phyloP scores from a whole-genome alignment of 1,140 invertebrate species.

The Aphelinus certus region DNA sequence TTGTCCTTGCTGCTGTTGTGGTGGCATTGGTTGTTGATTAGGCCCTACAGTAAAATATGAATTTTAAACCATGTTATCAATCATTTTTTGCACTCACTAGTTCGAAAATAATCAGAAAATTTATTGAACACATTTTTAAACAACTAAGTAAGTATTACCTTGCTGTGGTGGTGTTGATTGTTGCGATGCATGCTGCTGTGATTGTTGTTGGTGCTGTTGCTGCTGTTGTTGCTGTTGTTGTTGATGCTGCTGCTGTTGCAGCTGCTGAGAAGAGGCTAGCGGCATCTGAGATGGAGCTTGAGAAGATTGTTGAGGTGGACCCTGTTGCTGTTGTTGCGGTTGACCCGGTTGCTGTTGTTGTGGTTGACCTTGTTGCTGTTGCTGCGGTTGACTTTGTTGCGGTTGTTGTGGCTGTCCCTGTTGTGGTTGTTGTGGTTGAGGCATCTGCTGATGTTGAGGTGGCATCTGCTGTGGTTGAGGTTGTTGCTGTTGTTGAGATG shows the following conservation, averaged over 20 bases:
- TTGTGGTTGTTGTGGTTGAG: conserved; percentile 36
- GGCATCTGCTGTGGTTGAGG: conserved; percentile 40
- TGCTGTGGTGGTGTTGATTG: conserved; percentile 27
- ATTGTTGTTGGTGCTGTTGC: conserved; percentile 40
- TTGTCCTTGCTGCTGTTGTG: conserved; percentile 44
- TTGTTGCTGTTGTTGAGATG: conserved; percentile 37
- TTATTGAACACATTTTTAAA: not conserved
- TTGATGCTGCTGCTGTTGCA: no score
- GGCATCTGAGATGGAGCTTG: conserved; percentile 9
- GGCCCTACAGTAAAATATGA: conserved; percentile 24
- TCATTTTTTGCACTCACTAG: no score
- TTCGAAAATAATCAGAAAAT: no score
- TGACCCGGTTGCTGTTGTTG: conserved; percentile 46
- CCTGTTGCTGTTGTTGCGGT: conserved; percentile 44
- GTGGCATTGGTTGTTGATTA: conserved; percentile 32
- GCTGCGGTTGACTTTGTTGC: conserved; percentile 41
- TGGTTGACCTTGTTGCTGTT: conserved; percentile 40
- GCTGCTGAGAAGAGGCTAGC: conserved; percentile 24
- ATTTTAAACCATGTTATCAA: not conserved
- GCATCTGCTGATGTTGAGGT: conserved; percentile 23
- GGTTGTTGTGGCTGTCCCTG: conserved; percentile 43
- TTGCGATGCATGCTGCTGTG: conserved; percentile 31
- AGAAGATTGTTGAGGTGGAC: conserved; percentile 32
- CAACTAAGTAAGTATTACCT: not conserved
- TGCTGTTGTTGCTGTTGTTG: not conserved